Evolutionary conservation across 2,113 vertebrate species (phyloP).

Genomic region (Cynopterus brachyotis): DNA sequence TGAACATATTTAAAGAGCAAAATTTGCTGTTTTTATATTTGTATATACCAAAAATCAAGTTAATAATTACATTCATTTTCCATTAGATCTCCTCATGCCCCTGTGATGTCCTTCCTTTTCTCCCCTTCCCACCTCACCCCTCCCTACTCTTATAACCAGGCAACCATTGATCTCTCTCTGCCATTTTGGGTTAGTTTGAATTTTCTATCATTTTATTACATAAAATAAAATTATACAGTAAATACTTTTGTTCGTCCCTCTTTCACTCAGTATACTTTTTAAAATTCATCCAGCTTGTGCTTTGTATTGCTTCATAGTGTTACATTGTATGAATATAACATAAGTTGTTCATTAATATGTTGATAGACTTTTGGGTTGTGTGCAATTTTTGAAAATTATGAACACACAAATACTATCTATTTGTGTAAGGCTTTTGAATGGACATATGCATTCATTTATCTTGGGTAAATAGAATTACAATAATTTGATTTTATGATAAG

Average conservation of each 20-base stretch:
- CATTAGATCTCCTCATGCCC: neutral
- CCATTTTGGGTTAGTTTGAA: neutral
- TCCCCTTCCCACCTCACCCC: fast-evolving
- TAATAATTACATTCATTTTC: neutral
- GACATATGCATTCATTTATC: fast-evolving
- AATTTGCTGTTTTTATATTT: neutral
- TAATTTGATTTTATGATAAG: neutral
- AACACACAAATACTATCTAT: neutral
- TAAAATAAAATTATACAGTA: neutral
- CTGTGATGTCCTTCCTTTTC: neutral
- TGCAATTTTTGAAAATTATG: neutral
- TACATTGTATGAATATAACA: neutral
- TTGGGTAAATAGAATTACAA: neutral
- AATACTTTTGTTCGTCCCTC: neutral
- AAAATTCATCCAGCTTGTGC: neutral
- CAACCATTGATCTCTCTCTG: neutral
- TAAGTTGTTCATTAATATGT: neutral
- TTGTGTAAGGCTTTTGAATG: neutral
- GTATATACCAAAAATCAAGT: neutral
- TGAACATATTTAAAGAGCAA: neutral
- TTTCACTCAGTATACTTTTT: neutral
- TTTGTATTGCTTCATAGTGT: neutral
- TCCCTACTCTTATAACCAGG: no score
- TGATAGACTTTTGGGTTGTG: neutral
- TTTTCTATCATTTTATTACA: neutral